phyloP scores from a whole-genome alignment of 2,113 vertebrate genomes.

The Pedionomus torquatus region DNA sequence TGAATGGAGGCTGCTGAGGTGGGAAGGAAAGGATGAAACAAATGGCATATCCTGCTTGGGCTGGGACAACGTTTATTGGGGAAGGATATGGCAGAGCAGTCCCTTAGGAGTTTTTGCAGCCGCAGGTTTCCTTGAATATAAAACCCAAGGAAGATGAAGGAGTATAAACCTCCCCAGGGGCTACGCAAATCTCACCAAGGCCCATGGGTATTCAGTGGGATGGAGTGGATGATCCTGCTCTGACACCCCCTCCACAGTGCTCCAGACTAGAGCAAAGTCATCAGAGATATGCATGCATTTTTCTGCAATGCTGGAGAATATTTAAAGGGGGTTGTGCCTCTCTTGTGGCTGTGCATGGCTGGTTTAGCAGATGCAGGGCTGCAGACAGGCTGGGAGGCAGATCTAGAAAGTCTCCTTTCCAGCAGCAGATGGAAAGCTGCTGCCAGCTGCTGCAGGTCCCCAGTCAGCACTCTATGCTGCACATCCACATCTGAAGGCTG shows the following conservation, averaged over 20 bases:
- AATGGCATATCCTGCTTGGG: neutral
- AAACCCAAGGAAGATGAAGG: neutral
- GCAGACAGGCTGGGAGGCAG: neutral
- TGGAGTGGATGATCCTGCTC: neutral
- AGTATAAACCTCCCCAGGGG: neutral
- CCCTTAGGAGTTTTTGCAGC: neutral
- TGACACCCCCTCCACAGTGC: neutral
- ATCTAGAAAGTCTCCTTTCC: neutral
- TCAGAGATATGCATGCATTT: fast-evolving
- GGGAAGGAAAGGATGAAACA: neutral
- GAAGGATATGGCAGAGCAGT: neutral
- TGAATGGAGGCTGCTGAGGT: neutral
- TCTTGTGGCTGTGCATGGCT: neutral
- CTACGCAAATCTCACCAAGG: neutral
- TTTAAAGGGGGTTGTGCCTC: neutral
- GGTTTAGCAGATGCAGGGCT: neutral
- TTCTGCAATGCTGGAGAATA: neutral
- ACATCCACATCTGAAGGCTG: neutral
- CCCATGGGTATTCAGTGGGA: neutral
- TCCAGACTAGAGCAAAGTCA: neutral
- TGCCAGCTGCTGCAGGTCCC: constrained; percentile 31
- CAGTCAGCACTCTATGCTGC: constrained; percentile 8
- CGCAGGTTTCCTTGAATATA: neutral
- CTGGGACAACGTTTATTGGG: neutral
- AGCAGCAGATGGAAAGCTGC: neutral